Evolutionary conservation across 1,140 invertebrate genomes (phyloP).

Genomic region (Lepidurus couesii): DNA sequence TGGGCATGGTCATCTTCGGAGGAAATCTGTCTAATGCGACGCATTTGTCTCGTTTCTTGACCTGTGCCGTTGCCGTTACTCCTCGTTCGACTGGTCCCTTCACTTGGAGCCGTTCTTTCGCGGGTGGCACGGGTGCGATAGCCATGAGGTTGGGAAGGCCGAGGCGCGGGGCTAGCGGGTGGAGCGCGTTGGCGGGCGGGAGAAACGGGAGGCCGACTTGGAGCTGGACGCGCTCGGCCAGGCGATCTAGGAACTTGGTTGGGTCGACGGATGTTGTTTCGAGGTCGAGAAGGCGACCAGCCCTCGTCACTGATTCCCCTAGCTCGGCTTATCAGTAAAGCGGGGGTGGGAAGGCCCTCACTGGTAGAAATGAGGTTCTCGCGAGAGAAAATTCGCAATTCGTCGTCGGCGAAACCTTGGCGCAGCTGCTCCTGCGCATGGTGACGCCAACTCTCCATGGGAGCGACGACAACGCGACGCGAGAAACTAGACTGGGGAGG

Average conservation of each 20-base stretch:
- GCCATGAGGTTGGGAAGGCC: conserved; percentile 24
- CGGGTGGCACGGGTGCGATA: conserved; percentile 15
- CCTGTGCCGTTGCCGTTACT: not conserved
- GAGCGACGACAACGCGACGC: conserved; percentile 25
- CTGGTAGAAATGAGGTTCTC: conserved; percentile 17
- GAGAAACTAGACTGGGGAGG: conserved; percentile 23
- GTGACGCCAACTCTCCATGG: not conserved
- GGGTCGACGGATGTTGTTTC: conserved; percentile 10
- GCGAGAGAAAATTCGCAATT: conserved; percentile 22
- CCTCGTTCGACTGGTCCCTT: not conserved
- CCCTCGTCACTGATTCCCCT: conserved; percentile 29
- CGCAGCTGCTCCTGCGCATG: not conserved
- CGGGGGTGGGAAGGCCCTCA: not conserved
- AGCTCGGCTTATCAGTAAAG: conserved; percentile 24
- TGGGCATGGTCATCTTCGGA: not conserved
- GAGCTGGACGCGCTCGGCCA: not conserved
- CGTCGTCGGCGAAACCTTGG: conserved; percentile 26
- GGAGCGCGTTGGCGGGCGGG: conserved; percentile 26
- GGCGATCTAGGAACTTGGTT: not conserved
- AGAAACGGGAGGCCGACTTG: not conserved
- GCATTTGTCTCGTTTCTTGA: conserved; percentile 1
- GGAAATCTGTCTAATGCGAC: not conserved
- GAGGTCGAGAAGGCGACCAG: conserved; percentile 28
- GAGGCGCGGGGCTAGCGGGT: conserved; percentile 23
- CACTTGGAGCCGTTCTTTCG: conserved; percentile 17